Evolutionary conservation across 2,888 invertebrate species (phyloP), one percentile per base, ranked within the genome.

Genomic region (Eledona agricola): DNA sequence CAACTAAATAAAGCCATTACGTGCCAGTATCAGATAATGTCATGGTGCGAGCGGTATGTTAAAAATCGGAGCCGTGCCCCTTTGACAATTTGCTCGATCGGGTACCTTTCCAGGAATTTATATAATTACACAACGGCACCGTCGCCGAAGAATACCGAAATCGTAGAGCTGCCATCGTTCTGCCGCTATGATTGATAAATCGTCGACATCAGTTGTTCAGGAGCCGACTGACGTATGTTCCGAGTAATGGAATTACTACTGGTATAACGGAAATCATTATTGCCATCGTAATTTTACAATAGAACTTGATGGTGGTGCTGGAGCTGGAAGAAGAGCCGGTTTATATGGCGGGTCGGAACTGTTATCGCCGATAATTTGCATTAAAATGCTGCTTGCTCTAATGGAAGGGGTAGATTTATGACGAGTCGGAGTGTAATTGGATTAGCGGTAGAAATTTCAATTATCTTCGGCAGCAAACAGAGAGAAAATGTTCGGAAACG

Each of bases 221-320:
- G 4, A n/a, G 28, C 12, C 26, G 28, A 40, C 28, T 31, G 43
- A 32, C 43, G 23, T 43, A 23, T 43, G 32, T 32, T 43, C 23
- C 6, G 7, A 31, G 32, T 15, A 32, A 32, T 32, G 23, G 16
- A 31, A 32, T 43, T 42, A 42, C n/a, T n/a, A n/a, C n/a, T 51
- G 20, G 2, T 15, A 15, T 51, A 51, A 42, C 42, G 51, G 42
- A 15, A 32, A 11, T 51, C 15, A 42, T 42, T 42, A 51, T 34
- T 28, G 34, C 32, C 11, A 32, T 32, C 11, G 25, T 15, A 25
- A 23, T 15, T 32, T 17, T 22, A 22, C 22, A 35, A 23, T 35
- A 19, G 20, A 16, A 12, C 19, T 6, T 11, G 7, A 23, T 23
- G 23, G n/a, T n/a, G n/a, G n/a, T n/a, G n/a, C n/a, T n/a, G n/a